Conservation (phyloP, 1,140 invertebrate genomes). For the Drosophila nebulosa region DNA sequence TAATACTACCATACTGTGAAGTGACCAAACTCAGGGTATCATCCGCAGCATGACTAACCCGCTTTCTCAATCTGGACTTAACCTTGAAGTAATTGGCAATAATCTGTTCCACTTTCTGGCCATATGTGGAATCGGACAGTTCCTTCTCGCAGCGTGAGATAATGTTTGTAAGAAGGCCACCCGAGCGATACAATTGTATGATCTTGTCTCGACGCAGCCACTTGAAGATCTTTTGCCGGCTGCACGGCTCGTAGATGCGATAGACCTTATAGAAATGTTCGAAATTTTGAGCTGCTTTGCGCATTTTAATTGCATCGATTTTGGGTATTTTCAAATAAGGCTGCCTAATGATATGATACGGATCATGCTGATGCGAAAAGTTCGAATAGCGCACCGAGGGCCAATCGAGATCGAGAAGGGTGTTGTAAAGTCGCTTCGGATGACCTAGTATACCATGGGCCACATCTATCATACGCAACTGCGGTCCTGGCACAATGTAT, state of each 20-base stretch:
- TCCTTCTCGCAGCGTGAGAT: constrained; percentile 47
- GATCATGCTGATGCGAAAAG: constrained; percentile 56
- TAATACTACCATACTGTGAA: not conserved
- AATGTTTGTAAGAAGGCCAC: constrained; percentile 55
- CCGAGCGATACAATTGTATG: constrained; percentile 52
- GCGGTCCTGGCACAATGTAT: constrained; percentile 64
- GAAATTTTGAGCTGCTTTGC: constrained; percentile 30
- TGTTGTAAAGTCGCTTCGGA: constrained; percentile 65
- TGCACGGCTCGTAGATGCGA: constrained; percentile 43
- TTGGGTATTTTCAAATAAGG: constrained; percentile 55
- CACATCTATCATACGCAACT: constrained; percentile 67
- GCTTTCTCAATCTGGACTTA: constrained; percentile 41
- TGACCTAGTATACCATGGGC: constrained; percentile 68
- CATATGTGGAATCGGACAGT: constrained; percentile 8
- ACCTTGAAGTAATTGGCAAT: constrained; percentile 57
- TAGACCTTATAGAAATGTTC: constrained; percentile 57
- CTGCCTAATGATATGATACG: constrained; percentile 59
- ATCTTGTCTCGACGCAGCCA: constrained; percentile 56
- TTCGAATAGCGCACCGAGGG: constrained; percentile 53
- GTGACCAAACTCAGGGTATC: constrained; percentile 11
- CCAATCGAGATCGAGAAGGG: constrained; percentile 59
- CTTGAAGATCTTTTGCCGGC: constrained; percentile 25
- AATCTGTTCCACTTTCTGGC: constrained; percentile 35
- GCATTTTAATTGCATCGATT: constrained; percentile 33
- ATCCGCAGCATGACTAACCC: not conserved